Evolutionary conservation across 2,797 vertebrate genomes (phyloP).

Genomic region (Aeoliscus strigatus): DNA sequence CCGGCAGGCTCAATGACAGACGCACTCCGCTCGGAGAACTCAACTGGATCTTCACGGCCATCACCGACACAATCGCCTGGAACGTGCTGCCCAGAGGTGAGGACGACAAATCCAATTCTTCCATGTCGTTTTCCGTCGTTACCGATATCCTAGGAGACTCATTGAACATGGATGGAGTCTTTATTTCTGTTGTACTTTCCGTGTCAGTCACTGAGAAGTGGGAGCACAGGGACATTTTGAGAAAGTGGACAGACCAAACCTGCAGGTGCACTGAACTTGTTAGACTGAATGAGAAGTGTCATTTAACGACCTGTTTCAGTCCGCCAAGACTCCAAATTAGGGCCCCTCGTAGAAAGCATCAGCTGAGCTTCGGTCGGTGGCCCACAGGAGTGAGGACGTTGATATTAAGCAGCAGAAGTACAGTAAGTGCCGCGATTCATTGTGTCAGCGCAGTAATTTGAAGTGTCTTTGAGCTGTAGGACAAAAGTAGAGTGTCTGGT

Average conservation of each 20-base stretch:
- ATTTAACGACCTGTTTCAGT: conserved; percentile 19
- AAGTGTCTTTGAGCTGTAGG: conserved; percentile 23
- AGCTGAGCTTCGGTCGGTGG: conserved; percentile 35
- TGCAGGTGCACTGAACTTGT: neutral
- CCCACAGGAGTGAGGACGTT: conserved; percentile 20
- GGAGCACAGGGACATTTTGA: neutral
- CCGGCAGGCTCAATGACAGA: conserved; percentile 93
- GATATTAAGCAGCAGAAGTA: conserved; percentile 35
- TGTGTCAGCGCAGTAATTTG: conserved; percentile 37
- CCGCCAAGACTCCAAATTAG: conserved; percentile 22
- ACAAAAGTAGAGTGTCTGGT: neutral
- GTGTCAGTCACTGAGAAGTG: neutral
- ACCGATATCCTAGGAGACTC: neutral
- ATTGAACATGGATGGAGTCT: neutral
- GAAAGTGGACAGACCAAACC: neutral
- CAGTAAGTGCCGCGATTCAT: conserved; percentile 44
- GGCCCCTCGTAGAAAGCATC: conserved; percentile 22
- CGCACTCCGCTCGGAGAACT: conserved; percentile 95
- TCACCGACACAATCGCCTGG: conserved; percentile 98
- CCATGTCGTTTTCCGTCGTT: neutral
- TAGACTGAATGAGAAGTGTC: conserved; percentile 14
- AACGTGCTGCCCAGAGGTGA: conserved; percentile 95
- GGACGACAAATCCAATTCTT: conserved; percentile 16
- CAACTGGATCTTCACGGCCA: conserved; percentile 99
- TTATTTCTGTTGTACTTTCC: neutral